A percentile compares a stretch with the other conserved stretches of the same genome.
phyloP scores from a whole-genome alignment of 2,888 invertebrate species.

The Nematopogon swammerdamellus region DNA sequence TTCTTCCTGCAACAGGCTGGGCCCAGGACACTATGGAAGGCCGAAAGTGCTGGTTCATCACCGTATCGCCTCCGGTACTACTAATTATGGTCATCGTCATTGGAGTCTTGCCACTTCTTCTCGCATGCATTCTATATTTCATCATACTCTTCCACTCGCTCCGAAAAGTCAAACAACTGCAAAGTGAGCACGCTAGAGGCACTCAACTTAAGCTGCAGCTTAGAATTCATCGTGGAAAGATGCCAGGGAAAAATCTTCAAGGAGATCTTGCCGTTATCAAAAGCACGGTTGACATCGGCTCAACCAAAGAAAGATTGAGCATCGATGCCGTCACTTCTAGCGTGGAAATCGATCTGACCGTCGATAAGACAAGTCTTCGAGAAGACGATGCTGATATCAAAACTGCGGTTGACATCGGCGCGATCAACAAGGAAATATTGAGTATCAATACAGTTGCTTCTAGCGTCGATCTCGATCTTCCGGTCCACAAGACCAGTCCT shows the following conservation, averaged over 20 bases:
- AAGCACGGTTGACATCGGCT: no score
- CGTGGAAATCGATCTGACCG: neutral
- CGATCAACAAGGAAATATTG: no score
- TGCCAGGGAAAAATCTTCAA: no score
- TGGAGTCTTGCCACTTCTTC: slow-evolving; percentile 47
- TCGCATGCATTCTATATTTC: slow-evolving; percentile 48
- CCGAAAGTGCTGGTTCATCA: slow-evolving; percentile 53
- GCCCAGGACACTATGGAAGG: slow-evolving; percentile 26
- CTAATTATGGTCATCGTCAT: slow-evolving; percentile 53
- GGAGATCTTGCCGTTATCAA: no score
- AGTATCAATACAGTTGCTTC: no score
- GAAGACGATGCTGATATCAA: no score
- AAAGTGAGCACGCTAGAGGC: slow-evolving; percentile 20
- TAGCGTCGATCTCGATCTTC: no score
- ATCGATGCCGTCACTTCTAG: neutral
- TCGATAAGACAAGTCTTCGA: no score
- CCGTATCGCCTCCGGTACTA: slow-evolving; percentile 51
- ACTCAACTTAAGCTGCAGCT: slow-evolving; percentile 11
- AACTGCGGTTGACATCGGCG: no score
- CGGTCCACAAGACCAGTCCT: no score
- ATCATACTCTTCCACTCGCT: slow-evolving; percentile 58
- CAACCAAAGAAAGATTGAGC: neutral
- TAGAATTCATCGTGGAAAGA: slow-evolving; percentile 29
- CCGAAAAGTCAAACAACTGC: slow-evolving; percentile 34
- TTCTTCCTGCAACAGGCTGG: slow-evolving; percentile 59